phyloP scores from a whole-genome alignment of 2,888 invertebrate genomes.

The Hirtodrosophila duncani region DNA sequence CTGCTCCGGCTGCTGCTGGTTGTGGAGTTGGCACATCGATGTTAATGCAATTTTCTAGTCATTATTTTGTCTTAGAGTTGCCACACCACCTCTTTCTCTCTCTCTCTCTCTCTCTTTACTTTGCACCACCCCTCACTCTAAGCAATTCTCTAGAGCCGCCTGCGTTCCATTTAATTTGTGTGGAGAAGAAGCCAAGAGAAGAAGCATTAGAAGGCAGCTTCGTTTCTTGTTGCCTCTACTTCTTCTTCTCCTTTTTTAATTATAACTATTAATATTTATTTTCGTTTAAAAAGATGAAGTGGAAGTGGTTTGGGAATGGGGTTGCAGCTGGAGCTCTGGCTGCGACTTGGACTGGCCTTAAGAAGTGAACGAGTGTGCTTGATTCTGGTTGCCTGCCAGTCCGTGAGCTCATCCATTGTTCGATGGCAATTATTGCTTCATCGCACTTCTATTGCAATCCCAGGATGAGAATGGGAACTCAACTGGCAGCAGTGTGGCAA shows the following conservation, averaged over 20 bases:
- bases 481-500: not conserved
- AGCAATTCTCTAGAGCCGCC: not conserved
- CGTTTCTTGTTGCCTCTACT: constrained; percentile 7
- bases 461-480: not conserved
- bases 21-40: constrained; percentile 33
- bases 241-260: constrained; percentile 44
- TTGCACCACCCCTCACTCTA: not conserved
- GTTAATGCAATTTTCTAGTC: constrained; percentile 46
- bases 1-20: too few relatives aligned
- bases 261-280: constrained; percentile 69
- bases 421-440: constrained; percentile 64
- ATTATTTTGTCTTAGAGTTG: constrained; percentile 31
- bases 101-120: not conserved
- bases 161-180: constrained; percentile 52
- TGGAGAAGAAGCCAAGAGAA: not conserved
- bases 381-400: constrained; percentile 30
- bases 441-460: constrained; percentile 63
- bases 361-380: constrained; percentile 19
- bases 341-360: constrained; percentile 6
- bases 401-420: constrained; percentile 59
- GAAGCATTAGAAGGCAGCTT: constrained; percentile 42
- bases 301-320: constrained; percentile 12
- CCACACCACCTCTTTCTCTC: not conserved
- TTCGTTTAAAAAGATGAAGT: constrained; percentile 30
- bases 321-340: constrained; percentile 1